phyloP scores from a whole-genome alignment of 1,140 invertebrate species.

The Vanessa tameamea region DNA sequence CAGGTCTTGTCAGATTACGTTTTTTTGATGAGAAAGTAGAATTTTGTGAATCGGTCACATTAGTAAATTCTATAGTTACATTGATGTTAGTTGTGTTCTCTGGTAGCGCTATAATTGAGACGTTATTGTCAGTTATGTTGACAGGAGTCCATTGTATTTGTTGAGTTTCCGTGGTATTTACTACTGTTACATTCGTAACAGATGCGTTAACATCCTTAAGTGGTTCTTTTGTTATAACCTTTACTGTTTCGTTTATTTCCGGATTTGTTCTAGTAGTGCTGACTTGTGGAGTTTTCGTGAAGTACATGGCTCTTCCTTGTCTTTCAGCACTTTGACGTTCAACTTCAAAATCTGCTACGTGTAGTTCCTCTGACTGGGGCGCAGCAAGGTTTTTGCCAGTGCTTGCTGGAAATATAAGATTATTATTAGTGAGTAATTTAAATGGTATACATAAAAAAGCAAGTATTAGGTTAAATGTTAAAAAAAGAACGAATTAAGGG shows the following conservation, averaged over 20 bases:
- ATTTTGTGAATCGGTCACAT: slow-evolving; percentile 56
- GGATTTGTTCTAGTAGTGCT: slow-evolving; percentile 35
- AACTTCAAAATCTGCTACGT: slow-evolving; percentile 44
- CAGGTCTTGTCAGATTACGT: slow-evolving; percentile 63
- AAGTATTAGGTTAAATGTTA: too few relatives aligned
- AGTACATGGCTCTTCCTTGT: slow-evolving; percentile 71
- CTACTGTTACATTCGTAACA: slow-evolving; percentile 5
- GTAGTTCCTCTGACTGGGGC: slow-evolving; percentile 60
- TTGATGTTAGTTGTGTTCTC: slow-evolving; percentile 42
- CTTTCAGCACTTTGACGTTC: slow-evolving; percentile 52
- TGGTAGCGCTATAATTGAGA: slow-evolving; percentile 34
- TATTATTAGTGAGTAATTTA: not conserved
- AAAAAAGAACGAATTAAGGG: too few relatives aligned
- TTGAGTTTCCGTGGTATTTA: slow-evolving; percentile 34
- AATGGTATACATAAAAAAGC: not conserved
- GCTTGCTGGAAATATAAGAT: slow-evolving; percentile 58
- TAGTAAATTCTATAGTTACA: slow-evolving; percentile 40
- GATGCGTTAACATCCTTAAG: not conserved
- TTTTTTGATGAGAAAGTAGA: slow-evolving; percentile 51
- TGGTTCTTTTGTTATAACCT: slow-evolving; percentile 32
- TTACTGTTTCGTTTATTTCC: slow-evolving; percentile 36
- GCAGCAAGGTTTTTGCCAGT: slow-evolving; percentile 54
- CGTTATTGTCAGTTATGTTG: slow-evolving; percentile 40
- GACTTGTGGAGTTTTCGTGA: slow-evolving; percentile 53
- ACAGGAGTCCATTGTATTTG: slow-evolving; percentile 39